Base-by-base conservation (phyloP, 2,888 invertebrate species). In the Rapana venosa region DNA sequence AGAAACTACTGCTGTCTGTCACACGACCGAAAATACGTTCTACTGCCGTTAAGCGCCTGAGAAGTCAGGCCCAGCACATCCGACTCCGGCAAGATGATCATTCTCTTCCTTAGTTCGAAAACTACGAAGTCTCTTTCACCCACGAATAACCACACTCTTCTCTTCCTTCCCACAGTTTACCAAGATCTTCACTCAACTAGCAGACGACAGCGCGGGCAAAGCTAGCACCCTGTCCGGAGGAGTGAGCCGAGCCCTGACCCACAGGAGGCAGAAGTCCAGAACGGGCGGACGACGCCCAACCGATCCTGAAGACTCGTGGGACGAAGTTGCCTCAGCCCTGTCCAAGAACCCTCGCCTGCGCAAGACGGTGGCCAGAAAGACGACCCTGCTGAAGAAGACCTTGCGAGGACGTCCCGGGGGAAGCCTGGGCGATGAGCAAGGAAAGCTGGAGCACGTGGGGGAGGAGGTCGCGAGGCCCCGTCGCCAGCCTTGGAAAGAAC, bases 351-450 rank as follows among this genome's bases (percentile, higher is more conserved):
- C 88, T 20, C 70, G 88, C 35, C 87, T 91, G 26, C 30, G 90
- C 77, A 89, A 88, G 13, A 90, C 91, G 6, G 79, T 91, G 30
- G 88, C 84, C 32, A 83, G 88, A 58, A 91, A 90, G 66, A 90
- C 91, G 26, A 91, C 91, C 35, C 90, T 91, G 11, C 66, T 91
- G 88, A 88, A 90, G 66, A 91, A 90, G 70, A 90, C 58, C 61
- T 47, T 22, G 87, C 74, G 90, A 79, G 26, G 58, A 86, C 84
- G n/a, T 70, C 30, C 30, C 56, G 58, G 85, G 70, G 88, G 15
- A 11, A 83, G 36, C 15, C 26, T 74, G 11, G 58, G 79, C 30
- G 88, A 88, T 11, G 74, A 58, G 13, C 35, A n/a, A 0, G 88
- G 20, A 20, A 20, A 47, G 47, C 47, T 47, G 47, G 47, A 47